Conservation (phyloP, 64 coral and sea anemone species). For the Astreopora myriophthalma region DNA sequence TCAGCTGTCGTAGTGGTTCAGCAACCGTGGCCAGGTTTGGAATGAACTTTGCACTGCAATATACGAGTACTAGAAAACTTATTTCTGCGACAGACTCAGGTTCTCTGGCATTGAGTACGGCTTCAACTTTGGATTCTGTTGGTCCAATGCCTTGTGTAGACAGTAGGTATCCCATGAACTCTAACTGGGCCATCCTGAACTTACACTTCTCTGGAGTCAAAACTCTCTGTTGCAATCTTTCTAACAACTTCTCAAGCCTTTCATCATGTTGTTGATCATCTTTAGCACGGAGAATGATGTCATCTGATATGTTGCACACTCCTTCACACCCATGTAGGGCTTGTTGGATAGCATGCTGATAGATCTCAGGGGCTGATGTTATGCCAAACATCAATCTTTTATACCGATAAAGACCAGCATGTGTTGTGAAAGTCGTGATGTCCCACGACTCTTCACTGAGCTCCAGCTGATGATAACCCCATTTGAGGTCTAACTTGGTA, state of each 20-base stretch:
- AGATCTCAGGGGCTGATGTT: constrained; percentile 45
- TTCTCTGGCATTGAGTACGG: background rate
- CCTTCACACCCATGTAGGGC: constrained; percentile 20
- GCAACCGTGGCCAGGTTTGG: constrained; percentile 38
- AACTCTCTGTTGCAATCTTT: constrained; percentile 26
- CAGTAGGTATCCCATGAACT: constrained; percentile 39
- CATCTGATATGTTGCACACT: constrained; percentile 58
- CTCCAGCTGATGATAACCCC: constrained; percentile 54
- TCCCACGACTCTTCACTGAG: constrained; percentile 28
- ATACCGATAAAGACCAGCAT: constrained; percentile 28
- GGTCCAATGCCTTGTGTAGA: constrained; percentile 45
- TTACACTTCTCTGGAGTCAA: constrained; percentile 28
- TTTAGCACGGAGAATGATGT: constrained; percentile 39
- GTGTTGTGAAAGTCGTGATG: constrained; percentile 59
- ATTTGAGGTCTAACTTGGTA: constrained; percentile 3
- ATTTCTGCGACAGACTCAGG: background rate
- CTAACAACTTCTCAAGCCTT: constrained; percentile 1
- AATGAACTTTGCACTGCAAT: constrained; percentile 45
- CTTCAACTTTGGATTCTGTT: constrained; percentile 41
- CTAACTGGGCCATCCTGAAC: constrained; percentile 8
- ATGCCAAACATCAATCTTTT: constrained; percentile 55
- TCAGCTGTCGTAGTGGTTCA: constrained; percentile 8
- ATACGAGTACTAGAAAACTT: constrained; percentile 8
- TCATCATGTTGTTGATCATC: constrained; percentile 22
- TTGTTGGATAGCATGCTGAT: constrained; percentile 54